phyloP scores from a whole-genome alignment of 2,888 invertebrate species.

The Ryuthela nishihirai region DNA sequence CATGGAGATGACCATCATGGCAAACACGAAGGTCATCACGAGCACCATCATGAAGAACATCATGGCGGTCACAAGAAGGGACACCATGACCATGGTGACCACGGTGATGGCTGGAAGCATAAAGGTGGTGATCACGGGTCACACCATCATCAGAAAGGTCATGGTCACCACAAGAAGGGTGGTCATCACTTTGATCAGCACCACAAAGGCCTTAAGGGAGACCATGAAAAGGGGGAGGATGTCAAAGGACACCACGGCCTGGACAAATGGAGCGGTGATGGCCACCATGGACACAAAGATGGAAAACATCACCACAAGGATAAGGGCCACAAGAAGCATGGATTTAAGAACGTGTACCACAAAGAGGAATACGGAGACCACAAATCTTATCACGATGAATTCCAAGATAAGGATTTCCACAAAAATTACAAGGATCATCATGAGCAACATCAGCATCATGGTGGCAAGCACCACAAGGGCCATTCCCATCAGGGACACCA shows the following conservation, averaged over 20 bases:
- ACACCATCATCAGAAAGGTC: neutral
- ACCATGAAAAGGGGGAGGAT: constrained; percentile 19
- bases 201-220: constrained; percentile 5
- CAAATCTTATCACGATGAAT: constrained; percentile 37
- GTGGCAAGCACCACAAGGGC: constrained; percentile 23
- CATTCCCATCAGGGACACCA: constrained; percentile 7
- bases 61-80: neutral
- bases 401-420: constrained; percentile 24
- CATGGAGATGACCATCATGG: neutral
- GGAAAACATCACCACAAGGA: constrained; percentile 33
- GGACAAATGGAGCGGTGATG: constrained; percentile 21
- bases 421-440: constrained; percentile 34
- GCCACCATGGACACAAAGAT: constrained; percentile 21
- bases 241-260: constrained; percentile 13
- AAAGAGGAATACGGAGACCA: constrained; percentile 39
- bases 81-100: constrained; percentile 3
- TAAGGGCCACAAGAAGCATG: constrained; percentile 30
- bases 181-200: constrained; percentile 19
- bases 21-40: constrained; percentile 2
- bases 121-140: neutral
- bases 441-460: constrained; percentile 23
- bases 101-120: constrained; percentile 11
- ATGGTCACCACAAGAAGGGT: constrained; percentile 9
- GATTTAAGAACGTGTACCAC: constrained; percentile 39
- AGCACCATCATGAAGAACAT: constrained; percentile 10